A percentile compares a stretch with the other conserved stretches of the same genome.
These are phyloP conservation scores for Thaumatotibia leucotreta DNA, from an alignment of 1,140 invertebrate genomes.

Conservation along the genomic window DNA sequence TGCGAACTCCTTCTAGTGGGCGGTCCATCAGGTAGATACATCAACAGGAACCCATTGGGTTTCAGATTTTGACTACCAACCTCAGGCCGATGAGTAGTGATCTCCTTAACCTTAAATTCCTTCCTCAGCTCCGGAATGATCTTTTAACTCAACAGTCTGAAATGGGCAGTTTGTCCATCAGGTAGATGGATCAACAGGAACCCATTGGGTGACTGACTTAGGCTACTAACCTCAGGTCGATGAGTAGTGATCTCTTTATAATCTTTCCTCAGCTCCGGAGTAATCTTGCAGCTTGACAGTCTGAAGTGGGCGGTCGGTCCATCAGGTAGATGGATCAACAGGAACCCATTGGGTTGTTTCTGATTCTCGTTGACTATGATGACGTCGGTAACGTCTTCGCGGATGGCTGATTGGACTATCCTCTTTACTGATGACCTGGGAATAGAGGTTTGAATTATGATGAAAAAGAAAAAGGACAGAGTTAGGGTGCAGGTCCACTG, in stretches of 20 bases:
- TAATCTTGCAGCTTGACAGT: slow-evolving; percentile 88
- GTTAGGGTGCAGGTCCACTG: no score
- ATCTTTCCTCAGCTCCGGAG: slow-evolving; percentile 85
- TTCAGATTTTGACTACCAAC: slow-evolving; percentile 38
- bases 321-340: slow-evolving; percentile 95
- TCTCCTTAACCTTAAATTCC: slow-evolving; percentile 86
- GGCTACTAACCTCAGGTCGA: slow-evolving; percentile 85
- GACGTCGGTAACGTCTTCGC: slow-evolving; percentile 91
- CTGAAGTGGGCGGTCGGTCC: slow-evolving; percentile 96
- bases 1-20: slow-evolving; percentile 98
- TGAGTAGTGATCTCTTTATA: slow-evolving; percentile 89
- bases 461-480: background rate
- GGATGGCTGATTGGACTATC: slow-evolving; percentile 89
- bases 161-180: slow-evolving; percentile 96
- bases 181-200: slow-evolving; percentile 95
- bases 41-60: slow-evolving; percentile 96
- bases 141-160: slow-evolving; percentile 87
- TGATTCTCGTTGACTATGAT: slow-evolving; percentile 96
- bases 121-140: slow-evolving; percentile 88
- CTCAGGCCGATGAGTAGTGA: slow-evolving; percentile 93
- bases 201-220: slow-evolving; percentile 93
- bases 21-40: no score
- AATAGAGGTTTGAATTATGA: background rate
- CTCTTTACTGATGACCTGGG: slow-evolving; percentile 92
- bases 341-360: slow-evolving; percentile 92